Base-by-base conservation (phyloP, 2,888 invertebrate species). In the Tetramorium bicarinatum region DNA sequence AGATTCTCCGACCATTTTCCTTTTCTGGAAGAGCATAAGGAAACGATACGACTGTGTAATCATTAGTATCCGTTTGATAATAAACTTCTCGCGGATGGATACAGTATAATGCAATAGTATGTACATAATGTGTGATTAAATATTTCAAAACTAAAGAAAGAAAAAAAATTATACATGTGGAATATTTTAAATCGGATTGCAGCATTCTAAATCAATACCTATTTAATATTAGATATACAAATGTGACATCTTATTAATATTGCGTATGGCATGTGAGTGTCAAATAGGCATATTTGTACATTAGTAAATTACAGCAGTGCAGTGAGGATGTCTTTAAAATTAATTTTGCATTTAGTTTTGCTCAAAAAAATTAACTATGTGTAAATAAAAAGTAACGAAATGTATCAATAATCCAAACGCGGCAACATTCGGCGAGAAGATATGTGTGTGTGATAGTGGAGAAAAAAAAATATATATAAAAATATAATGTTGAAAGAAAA, bases 1-100 rank as follows among this genome's bases (percentile, higher is more conserved):
- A 74, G 99, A 98, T 95, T 99, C 99, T 85, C 98, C 98, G 87
- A 99, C 98, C 97, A 99, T 98, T 96, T 99, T 99, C 94, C 99
- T 96, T 97, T 99, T 99, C 99, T 99, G 97, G 86, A 97, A 97
- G 95, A 95, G 95, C 93, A 95, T 95, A 95, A 95, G 95, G 94
- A 95, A 94, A 94, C 93, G 93, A 95, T 94, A 94, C 93, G 94
- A 92, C 94, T 94, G 93, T 94, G 92, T 93, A 93, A 92, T 90
- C 87, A 90, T 92, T 92, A 93, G 92, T 93, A 93, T 90, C 90
- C 86, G 90, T 88, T 83, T 90, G 80, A 85, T 67, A 41, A 6
- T 56, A 49, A 72, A 9, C 61, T 71, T 54, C 52, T 54, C 82
- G 13, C 34, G 54, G 59, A 61, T 29, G 59, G 3, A 18, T 25